Conservation (phyloP, 2,888 invertebrate genomes). For the Dicycla oo region DNA sequence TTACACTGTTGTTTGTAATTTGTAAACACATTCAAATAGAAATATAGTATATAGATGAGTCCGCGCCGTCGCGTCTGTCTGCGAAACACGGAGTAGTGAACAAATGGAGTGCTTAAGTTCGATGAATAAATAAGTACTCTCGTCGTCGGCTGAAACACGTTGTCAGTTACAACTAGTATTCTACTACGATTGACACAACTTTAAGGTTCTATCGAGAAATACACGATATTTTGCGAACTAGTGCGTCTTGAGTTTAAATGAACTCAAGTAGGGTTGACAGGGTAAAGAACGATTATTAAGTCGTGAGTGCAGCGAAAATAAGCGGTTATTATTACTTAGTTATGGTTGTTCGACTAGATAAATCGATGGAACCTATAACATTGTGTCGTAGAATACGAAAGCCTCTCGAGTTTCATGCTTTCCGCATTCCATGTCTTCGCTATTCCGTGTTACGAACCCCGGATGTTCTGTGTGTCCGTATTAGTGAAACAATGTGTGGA, state of each 20-base stretch:
- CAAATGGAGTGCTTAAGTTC: conserved; percentile 8
- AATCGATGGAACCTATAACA: not conserved
- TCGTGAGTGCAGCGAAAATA: conserved; percentile 25
- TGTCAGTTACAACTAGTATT: not conserved
- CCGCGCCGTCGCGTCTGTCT: conserved; percentile 53
- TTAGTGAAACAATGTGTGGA: conserved; percentile 72
- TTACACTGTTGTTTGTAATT: conserved; percentile 24
- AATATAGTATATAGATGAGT: conserved; percentile 39
- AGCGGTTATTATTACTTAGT: conserved; percentile 15
- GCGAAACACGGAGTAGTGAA: conserved; percentile 45
- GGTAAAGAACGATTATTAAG: conserved; percentile 29
- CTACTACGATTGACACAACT: conserved; percentile 6
- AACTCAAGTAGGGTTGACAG: conserved; percentile 37
- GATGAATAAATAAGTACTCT: not conserved
- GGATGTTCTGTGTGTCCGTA: conserved; percentile 69
- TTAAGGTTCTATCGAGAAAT: conserved; percentile 9
- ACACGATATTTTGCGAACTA: not conserved
- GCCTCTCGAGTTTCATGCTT: not conserved
- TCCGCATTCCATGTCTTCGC: conserved; percentile 43
- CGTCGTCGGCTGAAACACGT: not conserved
- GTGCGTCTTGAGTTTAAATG: conserved; percentile 15
- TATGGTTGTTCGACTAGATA: conserved; percentile 13
- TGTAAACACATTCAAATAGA: conserved; percentile 18
- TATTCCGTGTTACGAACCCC: conserved; percentile 33
- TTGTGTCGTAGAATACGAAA: not conserved